Percentiles rank a stretch among this genome's conserved stretches.
phyloP scores from a whole-genome alignment of 2,888 invertebrate genomes.

The Dromius quadrimaculatus region DNA sequence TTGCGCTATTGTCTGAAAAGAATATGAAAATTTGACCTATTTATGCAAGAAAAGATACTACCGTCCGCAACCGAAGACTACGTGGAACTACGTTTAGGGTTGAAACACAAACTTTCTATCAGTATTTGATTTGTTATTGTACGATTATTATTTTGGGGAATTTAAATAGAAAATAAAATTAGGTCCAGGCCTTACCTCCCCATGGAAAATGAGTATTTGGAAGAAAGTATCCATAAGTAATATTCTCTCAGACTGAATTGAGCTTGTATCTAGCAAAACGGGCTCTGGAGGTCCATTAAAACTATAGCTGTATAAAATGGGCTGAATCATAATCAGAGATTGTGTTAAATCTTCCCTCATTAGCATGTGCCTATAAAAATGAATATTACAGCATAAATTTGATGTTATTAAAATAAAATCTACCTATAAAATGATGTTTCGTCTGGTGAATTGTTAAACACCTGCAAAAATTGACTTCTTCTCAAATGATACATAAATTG shows the following conservation, averaged over 20 bases:
- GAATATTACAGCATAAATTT: conserved; percentile 45
- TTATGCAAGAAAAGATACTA: too few species aligned
- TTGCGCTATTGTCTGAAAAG: conserved; percentile 89
- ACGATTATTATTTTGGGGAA: background rate
- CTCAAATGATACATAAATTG: conserved; percentile 99
- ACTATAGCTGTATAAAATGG: conserved; percentile 97
- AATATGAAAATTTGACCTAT: conserved; percentile 36
- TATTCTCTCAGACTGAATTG: conserved; percentile 97
- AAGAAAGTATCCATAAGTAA: conserved; percentile 99
- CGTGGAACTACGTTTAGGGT: too few species aligned
- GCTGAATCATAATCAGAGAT: conserved; percentile 99
- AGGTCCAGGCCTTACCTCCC: conserved; percentile 77
- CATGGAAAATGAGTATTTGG: conserved; percentile 99
- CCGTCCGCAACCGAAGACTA: too few species aligned
- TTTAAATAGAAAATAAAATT: background rate
- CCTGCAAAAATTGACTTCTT: conserved; percentile 98
- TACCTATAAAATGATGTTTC: conserved; percentile 98
- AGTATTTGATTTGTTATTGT: too few species aligned
- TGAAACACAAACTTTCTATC: too few species aligned
- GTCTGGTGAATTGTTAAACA: conserved; percentile 99
- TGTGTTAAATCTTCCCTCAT: conserved; percentile 98
- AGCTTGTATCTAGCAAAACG: conserved; percentile 95
- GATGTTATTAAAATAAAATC: conserved; percentile 38
- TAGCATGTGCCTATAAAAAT: conserved; percentile 84
- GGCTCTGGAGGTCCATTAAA: conserved; percentile 98